Evolutionary conservation across 2,113 vertebrate species (phyloP).

Genomic region (Talpa occidentalis): DNA sequence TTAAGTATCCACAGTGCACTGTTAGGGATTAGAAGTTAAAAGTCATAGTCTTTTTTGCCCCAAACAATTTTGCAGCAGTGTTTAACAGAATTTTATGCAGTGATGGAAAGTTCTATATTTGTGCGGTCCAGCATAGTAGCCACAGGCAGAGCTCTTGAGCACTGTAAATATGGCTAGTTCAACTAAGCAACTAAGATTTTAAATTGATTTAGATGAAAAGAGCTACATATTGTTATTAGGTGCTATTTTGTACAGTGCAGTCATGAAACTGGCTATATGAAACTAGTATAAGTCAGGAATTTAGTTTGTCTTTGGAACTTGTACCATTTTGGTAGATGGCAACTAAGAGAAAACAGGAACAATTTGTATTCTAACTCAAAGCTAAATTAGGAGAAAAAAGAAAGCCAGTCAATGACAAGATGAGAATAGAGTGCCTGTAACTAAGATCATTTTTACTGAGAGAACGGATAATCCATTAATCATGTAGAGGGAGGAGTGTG

Average conservation of each 20-base stretch:
- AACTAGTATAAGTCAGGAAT: neutral
- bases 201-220: neutral
- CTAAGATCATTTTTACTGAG: slow-evolving; percentile 10
- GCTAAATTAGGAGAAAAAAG: neutral
- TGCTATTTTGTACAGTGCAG: neutral
- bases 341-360: slow-evolving; percentile 16
- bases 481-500: neutral
- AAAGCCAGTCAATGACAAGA: neutral
- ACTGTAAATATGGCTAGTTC: neutral
- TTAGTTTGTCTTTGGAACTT: slow-evolving; percentile 50
- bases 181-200: neutral
- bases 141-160: neutral
- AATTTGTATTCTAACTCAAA: slow-evolving; percentile 29
- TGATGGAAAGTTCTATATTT: neutral
- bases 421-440: neutral
- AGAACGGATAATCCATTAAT: neutral
- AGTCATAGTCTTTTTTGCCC: neutral
- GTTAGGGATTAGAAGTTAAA: slow-evolving; percentile 21
- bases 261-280: neutral
- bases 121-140: neutral
- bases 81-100: neutral
- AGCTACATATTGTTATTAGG: neutral
- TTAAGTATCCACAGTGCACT: slow-evolving; percentile 7
- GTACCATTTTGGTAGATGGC: neutral
- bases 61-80: slow-evolving; percentile 9